These are phyloP conservation scores for Herpetotheres cachinnans DNA, from an alignment of 2,113 vertebrate genomes.

Conservation along the genomic window DNA sequence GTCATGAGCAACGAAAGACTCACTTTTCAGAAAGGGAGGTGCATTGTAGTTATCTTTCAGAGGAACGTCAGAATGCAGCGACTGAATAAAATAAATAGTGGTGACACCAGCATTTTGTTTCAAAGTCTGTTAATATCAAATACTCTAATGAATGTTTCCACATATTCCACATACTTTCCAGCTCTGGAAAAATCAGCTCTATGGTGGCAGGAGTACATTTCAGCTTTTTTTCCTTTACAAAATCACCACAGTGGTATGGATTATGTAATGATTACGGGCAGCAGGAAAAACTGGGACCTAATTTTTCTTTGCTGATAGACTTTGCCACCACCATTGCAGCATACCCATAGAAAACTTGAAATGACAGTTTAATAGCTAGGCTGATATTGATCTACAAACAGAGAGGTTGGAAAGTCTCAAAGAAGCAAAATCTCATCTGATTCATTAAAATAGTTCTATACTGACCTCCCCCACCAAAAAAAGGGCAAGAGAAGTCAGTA, in stretches of 20 bases:
- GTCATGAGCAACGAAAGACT: neutral
- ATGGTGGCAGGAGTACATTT: neutral
- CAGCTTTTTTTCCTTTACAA: neutral
- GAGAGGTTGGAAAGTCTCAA: neutral
- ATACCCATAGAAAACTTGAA: neutral
- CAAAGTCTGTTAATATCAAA: neutral
- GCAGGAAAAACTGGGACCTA: neutral
- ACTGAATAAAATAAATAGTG: neutral
- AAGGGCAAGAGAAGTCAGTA: neutral
- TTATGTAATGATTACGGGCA: neutral
- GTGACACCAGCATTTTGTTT: neutral
- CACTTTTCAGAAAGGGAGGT: neutral
- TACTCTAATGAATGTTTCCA: neutral
- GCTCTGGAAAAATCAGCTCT: neutral
- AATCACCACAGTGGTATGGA: neutral
- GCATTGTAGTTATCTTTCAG: neutral
- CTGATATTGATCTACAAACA: neutral
- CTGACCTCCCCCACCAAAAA: neutral
- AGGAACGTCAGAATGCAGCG: neutral
- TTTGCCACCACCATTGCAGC: neutral
- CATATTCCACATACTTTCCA: neutral
- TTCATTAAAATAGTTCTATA: neutral
- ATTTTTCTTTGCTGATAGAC: neutral
- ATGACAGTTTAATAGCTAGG: neutral
- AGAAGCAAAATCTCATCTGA: neutral